Conservation (phyloP, 2,797 vertebrate genomes). For the Chanos chanos region DNA sequence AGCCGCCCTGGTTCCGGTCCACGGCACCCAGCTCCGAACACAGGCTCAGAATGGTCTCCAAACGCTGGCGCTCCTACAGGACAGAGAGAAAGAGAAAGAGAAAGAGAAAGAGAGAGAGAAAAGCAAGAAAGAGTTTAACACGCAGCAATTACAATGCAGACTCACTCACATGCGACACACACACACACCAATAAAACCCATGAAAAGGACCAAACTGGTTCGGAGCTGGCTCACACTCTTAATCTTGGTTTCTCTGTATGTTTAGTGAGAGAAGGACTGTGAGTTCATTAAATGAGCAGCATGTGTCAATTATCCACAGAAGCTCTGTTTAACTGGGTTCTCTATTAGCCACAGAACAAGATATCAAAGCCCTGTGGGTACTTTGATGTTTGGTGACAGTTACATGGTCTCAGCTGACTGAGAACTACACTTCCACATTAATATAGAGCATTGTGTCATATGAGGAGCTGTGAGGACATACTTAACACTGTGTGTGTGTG, state of each 20-base stretch:
- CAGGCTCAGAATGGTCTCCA: conserved; percentile 89
- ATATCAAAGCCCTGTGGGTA: conserved; percentile 12
- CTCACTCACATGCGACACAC: neutral
- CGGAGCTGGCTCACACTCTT: neutral
- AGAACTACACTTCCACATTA: neutral
- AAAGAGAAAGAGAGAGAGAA: neutral
- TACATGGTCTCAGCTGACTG: conserved; percentile 8
- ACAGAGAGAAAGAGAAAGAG: conserved; percentile 3
- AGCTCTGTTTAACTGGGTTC: neutral
- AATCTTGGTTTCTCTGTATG: neutral
- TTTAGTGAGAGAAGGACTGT: too few species aligned
- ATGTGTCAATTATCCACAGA: conserved; percentile 14
- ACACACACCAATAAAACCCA: neutral
- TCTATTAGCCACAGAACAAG: neutral
- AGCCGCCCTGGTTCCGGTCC: conserved; percentile 61
- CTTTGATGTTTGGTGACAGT: conserved; percentile 20
- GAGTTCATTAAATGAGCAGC: conserved; percentile 22
- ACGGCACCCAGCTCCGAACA: conserved; percentile 82
- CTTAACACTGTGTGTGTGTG: too few species aligned
- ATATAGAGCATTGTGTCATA: too few species aligned
- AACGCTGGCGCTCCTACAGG: conserved; percentile 85
- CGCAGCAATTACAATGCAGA: neutral
- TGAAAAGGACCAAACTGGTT: neutral
- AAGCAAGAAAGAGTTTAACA: neutral
- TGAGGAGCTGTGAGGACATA: too few species aligned